Evolutionary conservation across 1,140 invertebrate genomes (phyloP).

Genomic region (Ostrea edulis): DNA sequence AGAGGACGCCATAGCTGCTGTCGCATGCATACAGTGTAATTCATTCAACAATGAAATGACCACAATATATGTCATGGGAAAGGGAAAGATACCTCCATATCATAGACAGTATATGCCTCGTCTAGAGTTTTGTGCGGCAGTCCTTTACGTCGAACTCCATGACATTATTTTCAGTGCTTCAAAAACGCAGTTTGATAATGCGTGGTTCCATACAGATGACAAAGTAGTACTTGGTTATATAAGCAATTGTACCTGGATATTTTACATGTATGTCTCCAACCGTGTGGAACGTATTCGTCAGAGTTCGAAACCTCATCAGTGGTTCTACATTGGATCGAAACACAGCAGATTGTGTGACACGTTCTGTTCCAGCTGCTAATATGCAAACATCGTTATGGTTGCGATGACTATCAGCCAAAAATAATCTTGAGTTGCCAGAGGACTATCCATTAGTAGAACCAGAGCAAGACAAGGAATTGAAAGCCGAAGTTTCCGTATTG

Average conservation of each 20-base stretch:
- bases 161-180: constrained; percentile 4
- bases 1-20: too few species aligned
- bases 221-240: constrained; percentile 47
- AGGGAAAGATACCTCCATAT: too few species aligned
- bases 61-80: constrained; percentile 34
- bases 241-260: constrained; percentile 13
- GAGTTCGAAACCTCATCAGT: constrained; percentile 38
- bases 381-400: not conserved
- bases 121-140: constrained; percentile 49
- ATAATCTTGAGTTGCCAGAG: not conserved
- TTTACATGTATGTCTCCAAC: constrained; percentile 47
- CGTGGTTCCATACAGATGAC: constrained; percentile 44
- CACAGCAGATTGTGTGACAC: constrained; percentile 27
- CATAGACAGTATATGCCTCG: constrained; percentile 44
- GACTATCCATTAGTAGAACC: constrained; percentile 29
- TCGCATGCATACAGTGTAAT: too few species aligned
- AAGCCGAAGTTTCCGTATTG: not conserved
- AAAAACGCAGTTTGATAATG: not conserved
- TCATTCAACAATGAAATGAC: too few species aligned
- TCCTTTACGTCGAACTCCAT: constrained; percentile 7
- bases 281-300: constrained; percentile 43
- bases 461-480: not conserved
- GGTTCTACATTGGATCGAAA: constrained; percentile 39
- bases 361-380: not conserved
- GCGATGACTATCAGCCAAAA: not conserved